These are phyloP conservation scores for Coendou prehensilis DNA, from an alignment of 2,797 vertebrate species.

Conservation along the genomic window DNA sequence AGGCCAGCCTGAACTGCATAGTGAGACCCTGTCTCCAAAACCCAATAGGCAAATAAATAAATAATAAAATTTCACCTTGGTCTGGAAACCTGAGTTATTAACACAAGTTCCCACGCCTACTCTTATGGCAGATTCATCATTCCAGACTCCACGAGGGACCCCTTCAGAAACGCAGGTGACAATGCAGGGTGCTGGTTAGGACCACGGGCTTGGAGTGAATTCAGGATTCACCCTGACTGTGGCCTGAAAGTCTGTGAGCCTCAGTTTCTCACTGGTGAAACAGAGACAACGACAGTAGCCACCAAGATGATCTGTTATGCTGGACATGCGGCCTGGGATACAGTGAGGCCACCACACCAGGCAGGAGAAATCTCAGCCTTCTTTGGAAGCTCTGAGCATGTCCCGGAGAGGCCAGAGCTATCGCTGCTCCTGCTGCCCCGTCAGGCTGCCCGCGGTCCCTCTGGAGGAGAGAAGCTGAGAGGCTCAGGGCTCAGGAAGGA, in stretches of 20 bases:
- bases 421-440: not conserved
- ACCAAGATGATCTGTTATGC: not conserved
- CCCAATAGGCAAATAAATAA: not conserved
- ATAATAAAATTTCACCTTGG: not conserved
- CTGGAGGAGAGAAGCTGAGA: not conserved
- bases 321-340: not conserved
- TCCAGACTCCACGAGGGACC: too few relatives aligned
- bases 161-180: not conserved
- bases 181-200: not conserved
- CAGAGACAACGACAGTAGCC: not conserved
- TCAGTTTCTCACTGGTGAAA: not conserved
- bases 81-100: slow-evolving; percentile 18
- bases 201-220: not conserved
- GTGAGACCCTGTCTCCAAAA: not conserved
- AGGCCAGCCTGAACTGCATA: not conserved
- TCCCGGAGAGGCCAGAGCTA: not conserved
- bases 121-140: not conserved
- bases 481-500: not conserved
- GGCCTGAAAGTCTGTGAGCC: not conserved
- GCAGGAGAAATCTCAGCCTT: not conserved
- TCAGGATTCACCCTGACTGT: not conserved
- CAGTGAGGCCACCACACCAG: fast-evolving
- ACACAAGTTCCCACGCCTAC: not conserved
- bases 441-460: not conserved
- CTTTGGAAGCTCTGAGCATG: not conserved